Base-by-base conservation (phyloP, 2,797 vertebrate species). In the Chlorospingus semifuscus region DNA sequence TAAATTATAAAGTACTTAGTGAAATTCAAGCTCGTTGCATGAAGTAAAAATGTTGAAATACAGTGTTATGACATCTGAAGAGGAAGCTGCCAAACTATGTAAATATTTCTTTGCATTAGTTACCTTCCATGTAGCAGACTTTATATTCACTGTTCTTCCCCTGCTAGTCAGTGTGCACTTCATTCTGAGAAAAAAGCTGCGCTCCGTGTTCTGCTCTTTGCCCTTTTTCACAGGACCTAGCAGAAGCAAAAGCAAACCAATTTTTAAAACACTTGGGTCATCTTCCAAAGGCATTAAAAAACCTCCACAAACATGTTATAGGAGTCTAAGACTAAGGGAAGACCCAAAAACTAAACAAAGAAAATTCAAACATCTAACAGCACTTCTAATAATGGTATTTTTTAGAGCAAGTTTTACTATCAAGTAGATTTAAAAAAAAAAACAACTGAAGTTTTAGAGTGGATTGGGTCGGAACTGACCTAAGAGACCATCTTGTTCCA, bases 81-180 rank as follows among this genome's bases (percentile, higher is more conserved):
- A 95, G 66, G 79, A 82, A 95, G 42, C 90, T 79, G 42, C 77
- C 89, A 78, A 85, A 55, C 41, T 65, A 37, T 9, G 9, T 72
- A 83, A 83, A 61, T 80, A 65, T 18, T 36, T 14, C 42, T 91
- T 47, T 37, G 83, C 65, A 59, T 86, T 60, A 90, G 71, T 93
- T 97, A 99, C 99, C 98, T 99, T 99, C 99, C 99, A 99, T 0
- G 99, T 99, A 82, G 99, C 99, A 74, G 99, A 99, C 96, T 99
- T 99, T 92, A 99, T 98, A 70, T 99, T 99, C 98, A 99, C 99
- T 20, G 99, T 99, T 96, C 99, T 99, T 69, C 99, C 99, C 69
- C 99, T 98, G 97, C 98, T 99, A 46, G 99, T 99, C 79, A 99
- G 98, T 2, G 99, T 99, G 95, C 99, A 99, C 93, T 99, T 99